Base-by-base conservation (phyloP, 2,888 invertebrate species). In the Melolontha melolontha region DNA sequence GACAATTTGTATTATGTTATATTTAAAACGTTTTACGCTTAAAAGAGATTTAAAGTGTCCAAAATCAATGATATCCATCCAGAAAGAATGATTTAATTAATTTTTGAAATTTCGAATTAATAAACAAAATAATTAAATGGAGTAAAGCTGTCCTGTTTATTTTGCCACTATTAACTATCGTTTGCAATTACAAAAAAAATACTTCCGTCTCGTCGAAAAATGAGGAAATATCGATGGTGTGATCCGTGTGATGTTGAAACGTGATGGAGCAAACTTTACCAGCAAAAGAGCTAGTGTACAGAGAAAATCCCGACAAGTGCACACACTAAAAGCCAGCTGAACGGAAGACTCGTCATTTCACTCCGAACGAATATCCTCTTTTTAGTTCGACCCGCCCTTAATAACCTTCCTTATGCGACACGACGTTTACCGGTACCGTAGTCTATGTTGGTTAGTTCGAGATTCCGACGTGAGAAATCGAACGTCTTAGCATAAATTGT, bases 301-400 rank as follows among this genome's bases (percentile, higher is more conserved):
- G 34, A 27, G 34, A 34, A 52, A 52, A 52, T n/a, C 51, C 51
- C 12, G 51, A 52, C 51, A 34, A n/a, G 12, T 12, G 29, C 34
- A 34, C 34, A 34, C 34, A 27, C 27, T 52, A 34, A 52, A 52
- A 34, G 51, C n/a, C 29, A 52, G 7, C 34, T 12, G 14, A 52
- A 52, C n/a, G 51, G 51, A 49, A 52, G 29, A 8, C 51, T 52
- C 14, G 51, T 52, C 51, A 52, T 52, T 52, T 52, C 34, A 12
- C 29, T 10, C 12, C 34, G 1, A 52, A 52, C 51, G 11, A 10
- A 51, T 51, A 51, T 51, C 22, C 29, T 51, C 17, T 11, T 52
- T 52, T 52, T 52, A 2, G 8, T 52, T 6, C 7, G 7, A n/a
- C 7, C 11, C 12, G 29, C 34, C 1, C 12, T 52, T 52, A 29